These are phyloP conservation scores for Mesaphorura yosii DNA, from an alignment of 1,140 invertebrate genomes.

Conservation along the genomic window DNA sequence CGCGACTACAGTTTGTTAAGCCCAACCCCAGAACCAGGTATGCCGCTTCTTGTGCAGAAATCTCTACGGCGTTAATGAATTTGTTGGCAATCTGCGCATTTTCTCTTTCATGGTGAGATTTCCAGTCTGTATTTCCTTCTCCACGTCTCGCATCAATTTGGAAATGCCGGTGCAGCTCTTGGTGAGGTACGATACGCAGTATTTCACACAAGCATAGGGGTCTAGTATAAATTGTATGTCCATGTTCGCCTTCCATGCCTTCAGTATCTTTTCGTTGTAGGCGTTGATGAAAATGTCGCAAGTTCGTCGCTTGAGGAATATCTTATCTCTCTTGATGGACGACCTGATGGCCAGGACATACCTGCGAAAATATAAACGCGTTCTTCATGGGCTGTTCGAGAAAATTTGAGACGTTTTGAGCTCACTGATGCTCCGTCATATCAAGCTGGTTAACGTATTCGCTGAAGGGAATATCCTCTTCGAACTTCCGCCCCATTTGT, in stretches of 20 bases:
- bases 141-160: conserved; percentile 19
- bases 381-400: no score
- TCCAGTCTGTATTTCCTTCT: background rate
- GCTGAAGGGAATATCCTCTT: background rate
- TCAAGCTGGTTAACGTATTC: background rate
- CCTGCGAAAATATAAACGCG: background rate
- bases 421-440: no score
- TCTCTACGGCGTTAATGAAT: conserved; percentile 14
- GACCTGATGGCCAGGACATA: background rate
- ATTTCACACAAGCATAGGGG: conserved; percentile 30
- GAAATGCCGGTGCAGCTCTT: conserved; percentile 18
- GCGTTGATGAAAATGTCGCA: conserved; percentile 29
- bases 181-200: conserved; percentile 28
- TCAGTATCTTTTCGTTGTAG: conserved; percentile 32
- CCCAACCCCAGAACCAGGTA: conserved; percentile 29
- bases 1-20: conserved; percentile 25
- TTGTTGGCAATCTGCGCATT: conserved; percentile 3
- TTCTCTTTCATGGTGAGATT: conserved; percentile 4
- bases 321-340: conserved; percentile 4
- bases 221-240: conserved; percentile 34
- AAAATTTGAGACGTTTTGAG: no score
- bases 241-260: conserved; percentile 32
- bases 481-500: background rate
- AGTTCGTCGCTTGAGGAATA: conserved; percentile 22
- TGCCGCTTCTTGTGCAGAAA: conserved; percentile 33